A percentile compares a stretch with the other conserved stretches of the same genome.
phyloP scores from a whole-genome alignment of 37 sponge, comb jelly and placozoan species.

The Bolinopsis microptera region DNA sequence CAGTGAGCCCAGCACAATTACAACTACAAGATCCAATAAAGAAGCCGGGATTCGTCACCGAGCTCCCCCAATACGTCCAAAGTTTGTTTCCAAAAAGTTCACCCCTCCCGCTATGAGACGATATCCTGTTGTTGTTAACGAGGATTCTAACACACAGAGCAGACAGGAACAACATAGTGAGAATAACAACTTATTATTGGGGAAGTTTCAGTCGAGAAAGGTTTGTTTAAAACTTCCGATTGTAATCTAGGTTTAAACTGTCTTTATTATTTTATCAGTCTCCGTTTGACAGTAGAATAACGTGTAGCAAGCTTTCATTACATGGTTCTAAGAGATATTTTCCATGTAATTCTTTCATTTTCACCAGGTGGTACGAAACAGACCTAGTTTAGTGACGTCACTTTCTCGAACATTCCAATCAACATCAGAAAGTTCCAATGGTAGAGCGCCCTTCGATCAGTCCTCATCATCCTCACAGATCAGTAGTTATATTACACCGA shows the following conservation, averaged over 20 bases:
- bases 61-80: not conserved
- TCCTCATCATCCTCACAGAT: too few species aligned
- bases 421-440: not conserved
- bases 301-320: too few species aligned
- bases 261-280: too few species aligned
- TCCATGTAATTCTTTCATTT: too few species aligned
- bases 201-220: not conserved
- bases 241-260: too few species aligned
- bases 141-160: not conserved
- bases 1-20: not conserved
- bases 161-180: not conserved
- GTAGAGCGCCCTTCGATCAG: too few species aligned
- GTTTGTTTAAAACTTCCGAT: too few species aligned
- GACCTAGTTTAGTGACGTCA: not conserved
- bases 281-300: too few species aligned
- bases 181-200: not conserved
- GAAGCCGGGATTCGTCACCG: too few species aligned
- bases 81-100: constrained; percentile 17
- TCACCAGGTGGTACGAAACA: not conserved
- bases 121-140: not conserved
- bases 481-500: too few species aligned
- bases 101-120: not conserved
- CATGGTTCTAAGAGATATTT: too few species aligned
- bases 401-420: not conserved
- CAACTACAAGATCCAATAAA: too few species aligned